These are phyloP conservation scores for Baccha elongata DNA, from an alignment of 2,888 invertebrate species.

Conservation along the genomic window DNA sequence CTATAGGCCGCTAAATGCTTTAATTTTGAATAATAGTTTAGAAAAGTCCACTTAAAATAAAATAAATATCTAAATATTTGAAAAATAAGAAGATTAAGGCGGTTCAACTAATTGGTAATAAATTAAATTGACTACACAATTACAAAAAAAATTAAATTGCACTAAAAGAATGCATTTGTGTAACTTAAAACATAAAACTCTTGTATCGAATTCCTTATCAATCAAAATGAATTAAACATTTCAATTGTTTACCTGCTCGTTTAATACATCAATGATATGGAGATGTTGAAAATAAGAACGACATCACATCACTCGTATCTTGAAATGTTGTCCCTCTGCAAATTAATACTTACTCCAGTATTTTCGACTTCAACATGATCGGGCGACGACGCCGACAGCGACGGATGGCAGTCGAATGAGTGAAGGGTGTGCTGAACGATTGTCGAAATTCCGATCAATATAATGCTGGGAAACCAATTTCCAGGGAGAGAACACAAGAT, in stretches of 20 bases:
- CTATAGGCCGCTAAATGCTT: too few species aligned
- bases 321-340: conserved; percentile 39
- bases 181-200: neutral
- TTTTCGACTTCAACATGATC: too few species aligned
- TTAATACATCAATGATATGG: conserved; percentile 13
- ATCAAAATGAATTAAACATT: conserved; percentile 43
- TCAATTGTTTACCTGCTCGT: conserved; percentile 33
- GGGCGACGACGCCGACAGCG: too few species aligned
- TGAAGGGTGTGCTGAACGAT: conserved; percentile 9
- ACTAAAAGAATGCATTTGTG: neutral
- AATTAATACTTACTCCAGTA: too few species aligned
- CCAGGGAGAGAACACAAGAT: conserved; percentile 58
- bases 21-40: too few species aligned
- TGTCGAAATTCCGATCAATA: conserved; percentile 61
- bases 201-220: conserved; percentile 4
- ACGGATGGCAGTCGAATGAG: neutral
- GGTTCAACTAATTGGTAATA: too few species aligned
- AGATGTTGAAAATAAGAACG: too few species aligned
- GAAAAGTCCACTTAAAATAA: too few species aligned
- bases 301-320: too few species aligned
- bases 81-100: too few species aligned
- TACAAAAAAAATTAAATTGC: neutral
- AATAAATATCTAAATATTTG: too few species aligned
- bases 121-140: too few species aligned
- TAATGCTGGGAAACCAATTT: conserved; percentile 19